These are phyloP conservation scores for Gymnoscopelus microlampas DNA, from an alignment of 2,797 vertebrate species.

Conservation along the genomic window DNA sequence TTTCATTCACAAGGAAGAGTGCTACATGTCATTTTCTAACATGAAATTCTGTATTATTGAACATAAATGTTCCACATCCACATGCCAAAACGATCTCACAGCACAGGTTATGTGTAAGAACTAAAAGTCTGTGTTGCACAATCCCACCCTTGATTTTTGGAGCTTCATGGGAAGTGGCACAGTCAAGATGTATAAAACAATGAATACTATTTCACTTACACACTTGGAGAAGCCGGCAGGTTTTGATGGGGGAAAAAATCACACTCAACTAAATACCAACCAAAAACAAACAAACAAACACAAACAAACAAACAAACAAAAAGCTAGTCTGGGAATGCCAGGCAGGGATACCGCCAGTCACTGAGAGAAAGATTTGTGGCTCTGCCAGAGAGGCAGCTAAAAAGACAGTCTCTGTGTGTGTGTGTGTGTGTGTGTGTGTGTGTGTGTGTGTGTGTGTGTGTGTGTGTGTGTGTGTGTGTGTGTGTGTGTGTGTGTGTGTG, in stretches of 20 bases:
- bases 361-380: conserved; percentile 16
- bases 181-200: conserved; percentile 57
- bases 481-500: no score
- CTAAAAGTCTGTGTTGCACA: conserved; percentile 60
- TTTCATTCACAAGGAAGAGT: no score
- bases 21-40: conserved; percentile 37
- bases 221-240: conserved; percentile 13
- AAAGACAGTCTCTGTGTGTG: not conserved
- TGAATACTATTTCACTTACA: conserved; percentile 42
- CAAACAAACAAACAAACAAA: conserved; percentile 24
- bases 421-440: conserved; percentile 1
- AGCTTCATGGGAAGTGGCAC: conserved; percentile 69
- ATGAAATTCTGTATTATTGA: conserved; percentile 50
- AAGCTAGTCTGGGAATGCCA: conserved; percentile 6
- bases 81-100: conserved; percentile 42
- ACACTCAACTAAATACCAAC: no score
- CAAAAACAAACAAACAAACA: no score
- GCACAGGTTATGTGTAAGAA: conserved; percentile 36
- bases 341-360: no score
- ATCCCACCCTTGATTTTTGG: conserved; percentile 61
- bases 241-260: conserved; percentile 13
- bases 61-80: conserved; percentile 34
- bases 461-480: no score
- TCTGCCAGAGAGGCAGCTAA: conserved; percentile 5
- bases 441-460: not conserved